Base-by-base conservation (phyloP, 1,140 invertebrate species). In the Choristoneura fumiferana region DNA sequence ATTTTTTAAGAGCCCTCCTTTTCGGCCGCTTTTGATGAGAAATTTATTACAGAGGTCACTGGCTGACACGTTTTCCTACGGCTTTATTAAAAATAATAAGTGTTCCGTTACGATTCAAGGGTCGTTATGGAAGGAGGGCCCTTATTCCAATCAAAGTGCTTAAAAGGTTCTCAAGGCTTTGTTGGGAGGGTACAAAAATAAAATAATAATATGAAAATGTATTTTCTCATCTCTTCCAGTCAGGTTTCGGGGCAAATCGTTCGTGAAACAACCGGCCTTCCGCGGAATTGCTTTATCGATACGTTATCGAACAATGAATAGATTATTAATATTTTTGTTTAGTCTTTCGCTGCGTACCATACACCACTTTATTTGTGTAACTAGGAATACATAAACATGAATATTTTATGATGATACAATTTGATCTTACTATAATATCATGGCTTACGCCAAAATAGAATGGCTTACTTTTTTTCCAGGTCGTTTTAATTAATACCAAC, bases 1-100 rank as follows among this genome's bases (percentile, higher is more conserved):
- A 65, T 67, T 73, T 73, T 61, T 58, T 65, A 65, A 62, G 43
- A 49, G 14, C 22, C 43, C 22, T 49, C 43, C 22, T 29, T 29
- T 6, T 29, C 22, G 22, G 22, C 22, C 22, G 22, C 22, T 49
- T 49, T 49, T 33, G 43, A 49, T 49, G 43, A 49, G 43, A 49
- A 49, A 29, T 49, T 29, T 49, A 49, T 49, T 49, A n/a, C 18
- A n/a, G 40, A 49, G 43, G 43, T 49, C 43, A 29, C 43, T n/a
- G 40, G 40, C 22, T 29, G 22, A 29, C 22, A 29, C 22, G 22
- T 29, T 29, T 29, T 29, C 22, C 22, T 29, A 29, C 22, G 22
- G 22, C 10, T 49, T 49, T 49, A 33, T 49, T 29, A 49, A 17
- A 49, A 33, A 49, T 45, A 22, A 45, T 49, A 49, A 49, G 43